Conservation (phyloP, 2,797 vertebrate species). For the Bovichtus diacanthus region DNA sequence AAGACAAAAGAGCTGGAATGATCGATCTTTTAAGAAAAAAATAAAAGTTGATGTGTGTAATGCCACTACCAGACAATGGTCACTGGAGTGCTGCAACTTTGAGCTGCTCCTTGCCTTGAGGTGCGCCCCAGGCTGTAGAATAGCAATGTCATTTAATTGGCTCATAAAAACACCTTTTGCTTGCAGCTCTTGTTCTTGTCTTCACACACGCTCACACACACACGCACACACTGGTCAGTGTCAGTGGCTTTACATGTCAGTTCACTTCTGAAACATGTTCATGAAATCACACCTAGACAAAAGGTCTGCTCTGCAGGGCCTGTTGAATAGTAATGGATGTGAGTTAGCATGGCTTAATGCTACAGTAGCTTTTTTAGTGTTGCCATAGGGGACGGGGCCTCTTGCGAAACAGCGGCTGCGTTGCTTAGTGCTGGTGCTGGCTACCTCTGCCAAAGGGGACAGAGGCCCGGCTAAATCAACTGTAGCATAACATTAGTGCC, state of each 20-base stretch:
- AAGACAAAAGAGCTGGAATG: constrained; percentile 78
- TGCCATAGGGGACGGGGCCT: constrained; percentile 80
- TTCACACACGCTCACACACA: constrained; percentile 42
- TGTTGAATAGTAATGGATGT: constrained; percentile 83
- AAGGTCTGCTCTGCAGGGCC: constrained; percentile 81
- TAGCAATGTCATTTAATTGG: constrained; percentile 87
- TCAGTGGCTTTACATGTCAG: constrained; percentile 73
- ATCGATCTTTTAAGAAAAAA: constrained; percentile 78
- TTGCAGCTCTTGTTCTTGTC: constrained; percentile 69
- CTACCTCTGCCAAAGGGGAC: constrained; percentile 78
- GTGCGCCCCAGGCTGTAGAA: constrained; percentile 83
- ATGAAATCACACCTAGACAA: constrained; percentile 81
- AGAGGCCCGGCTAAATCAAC: constrained; percentile 77
- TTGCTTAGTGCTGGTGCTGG: constrained; percentile 62
- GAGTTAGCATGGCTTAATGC: constrained; percentile 81
- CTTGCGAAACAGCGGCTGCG: constrained; percentile 68
- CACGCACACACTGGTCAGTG: constrained; percentile 62
- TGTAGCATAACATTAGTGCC: constrained; percentile 83
- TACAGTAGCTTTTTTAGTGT: constrained; percentile 74
- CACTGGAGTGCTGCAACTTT: constrained; percentile 78
- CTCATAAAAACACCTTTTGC: constrained; percentile 85
- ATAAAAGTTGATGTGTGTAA: constrained; percentile 66
- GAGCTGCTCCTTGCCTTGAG: constrained; percentile 81
- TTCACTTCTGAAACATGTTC: constrained; percentile 75
- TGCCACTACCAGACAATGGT: constrained; percentile 78